Evolutionary conservation across 2,888 invertebrate genomes (phyloP), one percentile per base, ranked within the genome.

Genomic region (Tuta absoluta): DNA sequence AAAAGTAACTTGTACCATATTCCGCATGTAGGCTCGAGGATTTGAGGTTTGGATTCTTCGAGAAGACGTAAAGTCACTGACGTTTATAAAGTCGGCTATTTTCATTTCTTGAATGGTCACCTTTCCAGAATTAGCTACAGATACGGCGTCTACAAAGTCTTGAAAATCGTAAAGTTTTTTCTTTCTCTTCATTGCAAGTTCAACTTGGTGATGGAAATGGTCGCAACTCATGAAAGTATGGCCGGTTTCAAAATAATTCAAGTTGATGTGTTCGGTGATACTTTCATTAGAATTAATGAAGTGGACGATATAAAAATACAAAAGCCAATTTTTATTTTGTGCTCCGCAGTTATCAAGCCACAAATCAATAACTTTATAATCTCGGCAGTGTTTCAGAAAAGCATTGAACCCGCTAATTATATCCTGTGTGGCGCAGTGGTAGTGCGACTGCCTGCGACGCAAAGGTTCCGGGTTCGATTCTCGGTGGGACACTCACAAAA

Each of bases 161-260:
- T 28, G 28, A 28, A 28, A 28, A 28, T 28, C 28, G 5, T 28
- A 28, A 28, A 4, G 2, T 53, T 53, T 17, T 21, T 21, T 12
- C 21, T 53, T 53, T 53, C 12, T 53, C 12, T 53, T 53, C 53
- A 53, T 53, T 53, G 53, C 2, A 17, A 53, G 38, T 51, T 71
- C 70, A 2, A 71, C 71, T 48, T 71, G 70, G 45, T 70, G 70
- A 60, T 74, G 73, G 12, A 72, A 67, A 56, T 68, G 68, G 57
- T 74, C 73, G 63, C 66, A 53, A 23, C 67, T 65, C 71, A 73
- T 72, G 60, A 73, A 72, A n/a, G 73, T 73, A 60, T 73, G 72
- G 5, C 74, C 73, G 5, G 71, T 71, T 65, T 71, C 70, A 56
- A 74, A 71, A 41, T 68, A 68, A 56, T 65, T 51, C 8, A 74